phyloP scores from a whole-genome alignment of 2,797 vertebrate species.

The Champsocephalus esox region DNA sequence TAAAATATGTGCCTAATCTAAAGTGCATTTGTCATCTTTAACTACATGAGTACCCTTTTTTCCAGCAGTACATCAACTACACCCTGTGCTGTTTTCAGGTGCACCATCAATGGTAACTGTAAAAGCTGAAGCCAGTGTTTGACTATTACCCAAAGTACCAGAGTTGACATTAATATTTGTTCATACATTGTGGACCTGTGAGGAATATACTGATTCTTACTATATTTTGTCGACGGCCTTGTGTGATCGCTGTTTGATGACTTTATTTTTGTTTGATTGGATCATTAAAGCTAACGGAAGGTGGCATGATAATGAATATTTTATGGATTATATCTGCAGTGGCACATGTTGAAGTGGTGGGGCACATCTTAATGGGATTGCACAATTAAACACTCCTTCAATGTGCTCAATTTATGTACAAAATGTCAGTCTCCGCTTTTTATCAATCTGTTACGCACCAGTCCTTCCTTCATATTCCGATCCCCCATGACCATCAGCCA shows the following conservation, averaged over 20 bases:
- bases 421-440: neutral
- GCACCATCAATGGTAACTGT: no score
- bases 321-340: neutral
- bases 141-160: no score
- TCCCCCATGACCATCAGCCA: constrained; percentile 1
- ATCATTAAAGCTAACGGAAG: neutral
- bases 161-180: neutral
- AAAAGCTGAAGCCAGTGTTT: no score
- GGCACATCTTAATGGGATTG: neutral
- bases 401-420: neutral
- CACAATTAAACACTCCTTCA: neutral
- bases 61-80: no score
- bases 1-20: no score
- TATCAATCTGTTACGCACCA: neutral
- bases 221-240: neutral
- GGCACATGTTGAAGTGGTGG: neutral
- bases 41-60: no score
- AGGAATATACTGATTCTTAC: neutral
- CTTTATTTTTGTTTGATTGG: neutral
- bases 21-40: no score
- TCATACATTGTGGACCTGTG: no score
- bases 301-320: neutral
- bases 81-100: no score
- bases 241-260: neutral
- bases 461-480: neutral